Evolutionary conservation across 2,888 invertebrate genomes (phyloP).

Genomic region (Orthosia incerta): DNA sequence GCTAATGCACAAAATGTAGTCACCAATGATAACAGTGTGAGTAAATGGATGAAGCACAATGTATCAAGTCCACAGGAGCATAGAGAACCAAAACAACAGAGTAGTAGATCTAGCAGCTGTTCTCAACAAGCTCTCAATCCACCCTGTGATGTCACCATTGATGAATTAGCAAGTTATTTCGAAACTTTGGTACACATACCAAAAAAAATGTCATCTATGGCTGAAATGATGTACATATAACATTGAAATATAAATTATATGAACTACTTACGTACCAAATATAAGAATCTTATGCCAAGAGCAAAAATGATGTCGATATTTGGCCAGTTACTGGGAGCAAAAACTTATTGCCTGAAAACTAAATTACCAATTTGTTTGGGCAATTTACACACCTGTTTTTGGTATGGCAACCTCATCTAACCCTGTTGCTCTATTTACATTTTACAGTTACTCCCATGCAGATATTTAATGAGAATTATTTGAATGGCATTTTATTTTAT

Average conservation of each 20-base stretch:
- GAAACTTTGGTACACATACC: constrained; percentile 99
- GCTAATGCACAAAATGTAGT: constrained; percentile 63
- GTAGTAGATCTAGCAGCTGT: constrained; percentile 90
- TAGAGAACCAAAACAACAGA: constrained; percentile 76
- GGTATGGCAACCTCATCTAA: background rate
- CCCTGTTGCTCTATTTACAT: constrained; percentile 5
- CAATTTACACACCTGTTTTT: background rate
- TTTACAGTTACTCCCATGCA: constrained; percentile 3
- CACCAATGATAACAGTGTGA: constrained; percentile 69
- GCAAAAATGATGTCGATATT: constrained; percentile 13
- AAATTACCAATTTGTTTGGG: background rate
- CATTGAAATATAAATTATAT: constrained; percentile 3
- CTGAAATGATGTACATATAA: constrained; percentile 99
- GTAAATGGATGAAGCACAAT: constrained; percentile 82
- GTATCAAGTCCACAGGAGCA: constrained; percentile 66
- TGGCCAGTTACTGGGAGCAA: background rate
- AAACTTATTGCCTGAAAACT: background rate
- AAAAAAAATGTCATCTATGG: constrained; percentile 99
- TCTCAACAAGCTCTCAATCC: constrained; percentile 95
- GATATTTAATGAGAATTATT: background rate
- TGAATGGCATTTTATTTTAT: no score
- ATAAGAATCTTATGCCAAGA: background rate
- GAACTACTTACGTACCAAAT: constrained; percentile 25
- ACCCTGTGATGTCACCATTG: constrained; percentile 96
- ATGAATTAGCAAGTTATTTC: constrained; percentile 98